Evolutionary conservation across 1,140 invertebrate species (phyloP).

Genomic region (Nymphalis io): DNA sequence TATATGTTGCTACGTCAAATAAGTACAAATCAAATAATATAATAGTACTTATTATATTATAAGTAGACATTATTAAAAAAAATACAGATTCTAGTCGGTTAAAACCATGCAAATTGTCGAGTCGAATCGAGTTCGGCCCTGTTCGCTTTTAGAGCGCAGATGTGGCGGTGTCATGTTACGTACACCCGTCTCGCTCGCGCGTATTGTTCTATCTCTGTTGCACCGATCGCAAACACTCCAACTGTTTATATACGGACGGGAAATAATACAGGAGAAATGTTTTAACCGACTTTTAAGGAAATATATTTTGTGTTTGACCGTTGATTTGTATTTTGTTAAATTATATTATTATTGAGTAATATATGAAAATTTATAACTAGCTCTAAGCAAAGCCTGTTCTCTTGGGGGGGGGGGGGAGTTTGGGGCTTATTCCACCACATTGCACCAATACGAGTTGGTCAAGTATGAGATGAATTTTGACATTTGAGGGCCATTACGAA

Average conservation of each 20-base stretch:
- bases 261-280: conserved; percentile 14
- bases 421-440: too few relatives aligned
- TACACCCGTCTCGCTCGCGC: conserved; percentile 44
- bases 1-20: too few relatives aligned
- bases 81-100: neutral
- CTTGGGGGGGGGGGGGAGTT: too few relatives aligned
- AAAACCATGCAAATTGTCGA: neutral
- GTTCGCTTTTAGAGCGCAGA: conserved; percentile 60
- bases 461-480: too few relatives aligned
- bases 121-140: conserved; percentile 28
- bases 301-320: neutral
- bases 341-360: too few relatives aligned
- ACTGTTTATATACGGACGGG: conserved; percentile 29
- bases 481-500: too few relatives aligned
- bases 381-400: too few relatives aligned
- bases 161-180: conserved; percentile 62
- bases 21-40: neutral
- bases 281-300: neutral
- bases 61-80: too few relatives aligned
- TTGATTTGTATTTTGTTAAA: neutral
- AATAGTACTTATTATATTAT: too few relatives aligned
- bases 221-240: conserved; percentile 34
- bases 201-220: conserved; percentile 42
- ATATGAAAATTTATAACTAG: too few relatives aligned
- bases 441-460: too few relatives aligned